Evolutionary conservation across 2,797 vertebrate genomes (phyloP).

Genomic region (Morus bassanus): DNA sequence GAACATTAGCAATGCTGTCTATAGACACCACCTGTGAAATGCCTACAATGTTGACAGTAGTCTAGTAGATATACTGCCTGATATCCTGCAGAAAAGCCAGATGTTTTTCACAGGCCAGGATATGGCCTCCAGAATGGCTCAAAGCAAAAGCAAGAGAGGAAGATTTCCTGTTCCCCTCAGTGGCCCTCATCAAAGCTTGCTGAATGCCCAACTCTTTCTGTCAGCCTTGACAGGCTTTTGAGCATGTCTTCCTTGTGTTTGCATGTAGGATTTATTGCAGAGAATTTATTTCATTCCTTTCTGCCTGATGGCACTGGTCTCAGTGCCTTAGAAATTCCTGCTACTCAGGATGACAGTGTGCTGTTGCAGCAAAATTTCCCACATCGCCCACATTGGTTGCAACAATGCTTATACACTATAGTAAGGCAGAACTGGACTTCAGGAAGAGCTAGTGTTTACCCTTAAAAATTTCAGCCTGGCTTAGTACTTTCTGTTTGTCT

Average conservation of each 20-base stretch:
- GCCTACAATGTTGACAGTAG: background rate
- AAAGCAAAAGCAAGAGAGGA: background rate
- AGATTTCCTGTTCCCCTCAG: background rate
- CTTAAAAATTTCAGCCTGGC: background rate
- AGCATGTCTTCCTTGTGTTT: background rate
- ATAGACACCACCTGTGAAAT: background rate
- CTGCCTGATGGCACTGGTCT: background rate
- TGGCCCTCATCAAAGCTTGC: background rate
- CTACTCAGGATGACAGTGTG: background rate
- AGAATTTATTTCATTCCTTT: background rate
- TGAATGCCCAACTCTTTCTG: background rate
- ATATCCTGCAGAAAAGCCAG: background rate
- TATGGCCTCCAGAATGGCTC: background rate
- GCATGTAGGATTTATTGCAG: background rate
- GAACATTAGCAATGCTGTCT: background rate
- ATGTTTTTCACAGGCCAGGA: background rate
- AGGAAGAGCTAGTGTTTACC: background rate
- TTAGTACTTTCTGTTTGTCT: background rate
- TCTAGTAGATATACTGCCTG: background rate
- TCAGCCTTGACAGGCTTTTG: background rate
- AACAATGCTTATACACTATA: background rate
- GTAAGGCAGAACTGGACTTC: background rate
- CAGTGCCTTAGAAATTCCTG: background rate
- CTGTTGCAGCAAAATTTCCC: background rate
- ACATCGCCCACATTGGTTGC: fast-evolving